Percentiles rank a stretch among this genome's conserved stretches.
Conservation (phyloP, 2,113 vertebrate species). For the Hippocampus zosterae region DNA sequence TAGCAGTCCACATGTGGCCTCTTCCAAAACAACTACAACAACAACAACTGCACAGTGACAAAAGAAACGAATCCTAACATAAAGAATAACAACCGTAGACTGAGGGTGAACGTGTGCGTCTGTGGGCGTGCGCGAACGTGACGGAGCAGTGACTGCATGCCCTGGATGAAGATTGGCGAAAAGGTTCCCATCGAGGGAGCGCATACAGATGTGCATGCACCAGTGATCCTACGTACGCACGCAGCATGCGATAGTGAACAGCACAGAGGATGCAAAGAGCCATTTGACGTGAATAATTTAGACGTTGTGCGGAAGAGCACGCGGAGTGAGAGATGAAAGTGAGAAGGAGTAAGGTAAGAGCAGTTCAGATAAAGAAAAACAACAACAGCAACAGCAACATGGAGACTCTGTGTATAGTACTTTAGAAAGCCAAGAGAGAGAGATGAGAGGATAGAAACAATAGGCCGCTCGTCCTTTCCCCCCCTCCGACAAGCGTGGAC, state of each 20-base stretch:
- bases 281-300: slow-evolving; percentile 68
- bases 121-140: neutral
- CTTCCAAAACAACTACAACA: slow-evolving; percentile 54
- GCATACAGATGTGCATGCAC: slow-evolving; percentile 2
- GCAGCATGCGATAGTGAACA: slow-evolving; percentile 39
- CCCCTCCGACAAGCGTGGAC: slow-evolving; percentile 33
- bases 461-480: slow-evolving; percentile 32
- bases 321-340: slow-evolving; percentile 13
- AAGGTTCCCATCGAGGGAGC: slow-evolving; percentile 17
- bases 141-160: neutral
- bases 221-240: neutral
- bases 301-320: slow-evolving; percentile 52
- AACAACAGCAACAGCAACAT: slow-evolving; percentile 19
- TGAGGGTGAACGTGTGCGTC: slow-evolving; percentile 11
- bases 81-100: slow-evolving; percentile 43
- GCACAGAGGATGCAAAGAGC: slow-evolving; percentile 58
- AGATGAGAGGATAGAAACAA: slow-evolving; percentile 46
- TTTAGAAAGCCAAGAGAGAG: slow-evolving; percentile 25
- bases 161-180: slow-evolving; percentile 20
- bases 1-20: slow-evolving; percentile 65
- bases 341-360: neutral
- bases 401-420: slow-evolving; percentile 31
- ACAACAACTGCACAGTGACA: slow-evolving; percentile 41
- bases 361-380: slow-evolving; percentile 20
- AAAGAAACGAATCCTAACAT: slow-evolving; percentile 58